A percentile compares a stretch with the other conserved stretches of the same genome.
Evolutionary conservation across 92 coral and sea anemone species (phyloP).

Genomic region (Epizoanthus stellaris): DNA sequence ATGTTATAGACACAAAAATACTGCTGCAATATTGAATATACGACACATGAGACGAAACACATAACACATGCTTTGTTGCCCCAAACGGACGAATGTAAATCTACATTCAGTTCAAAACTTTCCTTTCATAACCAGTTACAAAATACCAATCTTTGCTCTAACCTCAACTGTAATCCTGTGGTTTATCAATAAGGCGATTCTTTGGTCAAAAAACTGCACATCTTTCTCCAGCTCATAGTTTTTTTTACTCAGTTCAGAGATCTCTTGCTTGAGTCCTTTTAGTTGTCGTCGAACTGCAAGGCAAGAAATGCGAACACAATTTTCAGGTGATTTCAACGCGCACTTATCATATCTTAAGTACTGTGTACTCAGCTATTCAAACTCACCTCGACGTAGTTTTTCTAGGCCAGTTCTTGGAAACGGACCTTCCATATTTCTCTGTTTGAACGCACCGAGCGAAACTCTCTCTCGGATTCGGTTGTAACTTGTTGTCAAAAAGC

Average conservation of each 20-base stretch:
- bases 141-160: constrained; percentile 8
- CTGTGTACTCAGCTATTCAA: neutral
- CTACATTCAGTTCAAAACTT: neutral
- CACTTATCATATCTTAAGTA: neutral
- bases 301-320: neutral
- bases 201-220: constrained; percentile 94
- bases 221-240: constrained; percentile 95
- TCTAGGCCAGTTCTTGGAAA: constrained; percentile 35
- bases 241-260: constrained; percentile 91
- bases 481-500: no score
- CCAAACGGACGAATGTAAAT: neutral
- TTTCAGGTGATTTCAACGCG: constrained; percentile 1
- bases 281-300: constrained; percentile 85
- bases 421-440: constrained; percentile 27
- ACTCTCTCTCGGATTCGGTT: no score
- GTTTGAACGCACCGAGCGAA: constrained; percentile 8
- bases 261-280: constrained; percentile 81
- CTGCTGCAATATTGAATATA: no score
- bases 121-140: neutral
- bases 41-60: no score
- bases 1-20: no score
- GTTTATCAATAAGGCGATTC: constrained; percentile 94
- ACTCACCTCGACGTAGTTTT: constrained; percentile 38
- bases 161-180: constrained; percentile 97
- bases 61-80: no score